phyloP scores from a whole-genome alignment of 2,797 vertebrate species.

The Diplodus puntazzo region DNA sequence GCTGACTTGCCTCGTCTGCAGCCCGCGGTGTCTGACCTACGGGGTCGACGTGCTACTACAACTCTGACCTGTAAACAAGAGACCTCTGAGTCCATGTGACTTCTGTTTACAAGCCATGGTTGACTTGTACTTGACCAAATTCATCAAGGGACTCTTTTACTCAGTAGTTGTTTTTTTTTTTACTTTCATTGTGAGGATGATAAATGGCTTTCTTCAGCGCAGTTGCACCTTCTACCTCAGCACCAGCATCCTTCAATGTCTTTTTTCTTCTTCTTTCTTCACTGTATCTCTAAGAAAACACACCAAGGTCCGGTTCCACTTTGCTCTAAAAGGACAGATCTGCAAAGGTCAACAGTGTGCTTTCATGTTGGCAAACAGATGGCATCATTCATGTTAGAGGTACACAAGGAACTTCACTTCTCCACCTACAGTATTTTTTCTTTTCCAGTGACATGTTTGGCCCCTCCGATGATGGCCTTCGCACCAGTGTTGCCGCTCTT shows the following conservation, averaged over 20 bases:
- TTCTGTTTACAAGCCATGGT: constrained; percentile 46
- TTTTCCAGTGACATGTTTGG: constrained; percentile 41
- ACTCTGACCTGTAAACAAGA: constrained; percentile 51
- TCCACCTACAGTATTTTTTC: constrained; percentile 25
- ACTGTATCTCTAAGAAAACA: constrained; percentile 15
- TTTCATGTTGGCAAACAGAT: constrained; percentile 41
- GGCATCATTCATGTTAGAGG: constrained; percentile 36
- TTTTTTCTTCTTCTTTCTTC: background rate
- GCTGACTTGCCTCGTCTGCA: constrained; percentile 42
- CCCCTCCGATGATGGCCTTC: constrained; percentile 38
- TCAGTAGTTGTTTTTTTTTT: background rate
- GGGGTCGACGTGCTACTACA: constrained; percentile 22
- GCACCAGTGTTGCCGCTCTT: constrained; percentile 26
- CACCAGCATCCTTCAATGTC: constrained; percentile 11
- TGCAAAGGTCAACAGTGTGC: constrained; percentile 59
- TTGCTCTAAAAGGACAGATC: constrained; percentile 25
- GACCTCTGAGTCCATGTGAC: constrained; percentile 23
- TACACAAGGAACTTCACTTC: constrained; percentile 19
- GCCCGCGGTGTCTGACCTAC: constrained; percentile 45
- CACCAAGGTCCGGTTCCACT: constrained; percentile 48
- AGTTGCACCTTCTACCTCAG: constrained; percentile 19
- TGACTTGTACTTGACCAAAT: constrained; percentile 43
- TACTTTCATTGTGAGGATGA: constrained; percentile 31
- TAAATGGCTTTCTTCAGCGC: constrained; percentile 50
- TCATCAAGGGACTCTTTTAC: constrained; percentile 25